Evolutionary conservation across 2,888 invertebrate genomes (phyloP), one percentile per base, ranked within the genome.

Genomic region (Parthenolecanium corni): DNA sequence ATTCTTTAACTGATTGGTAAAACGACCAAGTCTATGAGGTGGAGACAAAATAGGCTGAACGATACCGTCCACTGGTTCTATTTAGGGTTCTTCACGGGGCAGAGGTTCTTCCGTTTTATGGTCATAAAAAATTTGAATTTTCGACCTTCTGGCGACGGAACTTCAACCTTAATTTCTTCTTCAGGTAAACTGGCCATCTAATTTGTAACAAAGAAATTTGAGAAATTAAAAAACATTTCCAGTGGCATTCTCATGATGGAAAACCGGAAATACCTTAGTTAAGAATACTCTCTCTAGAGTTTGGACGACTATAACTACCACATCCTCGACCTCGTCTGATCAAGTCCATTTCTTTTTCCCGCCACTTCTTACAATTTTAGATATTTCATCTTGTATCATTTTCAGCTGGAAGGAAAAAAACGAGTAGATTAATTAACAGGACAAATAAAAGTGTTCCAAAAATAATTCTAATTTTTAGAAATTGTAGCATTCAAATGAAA

Each of bases 301-400:
- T 77, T 94, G 92, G 67, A 93, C n/a, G n/a, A n/a, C 94, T 96
- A 97, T 97, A 61, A 96, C 84, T 53, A 94, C 93, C 64, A 97
- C 94, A 78, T 97, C 96, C 77, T 97, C 96, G 66, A 94, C 95
- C 49, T n/a, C n/a, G n/a, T n/a, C n/a, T n/a, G n/a, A n/a, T n/a
- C n/a, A n/a, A n/a, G n/a, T 89, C 65, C 88, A 86, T 73, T 88
- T 89, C 74, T 89, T 89, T 74, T 89, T 83, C 61, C 86, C 86
- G 62, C 86, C 86, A 74, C 90, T 89, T 71, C 90, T 89, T 52
- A 89, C 85, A 54, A 91, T 77, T 72, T 87, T 87, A 65, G 83
- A 82, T 85, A 92, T 90, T 74, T 92, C 90, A 73, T 94, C 93
- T 76, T 94, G 93, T 77, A 95, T 83, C 44, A 84, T 84, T 67